phyloP scores from a whole-genome alignment of 1,140 invertebrate genomes.

The Ericerus pela region DNA sequence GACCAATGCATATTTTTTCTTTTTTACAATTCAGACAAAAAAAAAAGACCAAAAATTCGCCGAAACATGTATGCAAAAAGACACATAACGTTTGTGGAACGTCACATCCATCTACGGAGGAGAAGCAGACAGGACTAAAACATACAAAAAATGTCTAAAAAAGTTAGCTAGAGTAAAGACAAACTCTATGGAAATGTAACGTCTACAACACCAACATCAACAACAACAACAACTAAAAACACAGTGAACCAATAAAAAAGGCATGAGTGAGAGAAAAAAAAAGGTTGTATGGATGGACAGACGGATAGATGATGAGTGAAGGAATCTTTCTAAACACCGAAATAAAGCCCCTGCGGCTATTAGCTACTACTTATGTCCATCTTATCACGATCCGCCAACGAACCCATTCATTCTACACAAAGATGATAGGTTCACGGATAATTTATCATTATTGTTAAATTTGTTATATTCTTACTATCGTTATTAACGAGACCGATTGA shows the following conservation, averaged over 20 bases:
- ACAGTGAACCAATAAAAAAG: conserved; percentile 11
- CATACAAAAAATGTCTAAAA: no score
- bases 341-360: neutral
- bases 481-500: neutral
- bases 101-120: no score
- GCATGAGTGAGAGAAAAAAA: conserved; percentile 17
- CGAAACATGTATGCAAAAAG: neutral
- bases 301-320: conserved; percentile 10
- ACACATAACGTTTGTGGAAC: no score
- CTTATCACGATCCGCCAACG: conserved; percentile 8
- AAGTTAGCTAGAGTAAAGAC: no score
- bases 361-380: neutral
- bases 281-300: conserved; percentile 16
- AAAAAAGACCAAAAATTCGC: no score
- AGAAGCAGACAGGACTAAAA: no score
- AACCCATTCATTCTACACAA: conserved; percentile 6
- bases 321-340: neutral
- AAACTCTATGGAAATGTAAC: no score
- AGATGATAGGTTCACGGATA: conserved; percentile 6
- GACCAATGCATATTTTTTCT: neutral
- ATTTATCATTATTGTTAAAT: conserved; percentile 9
- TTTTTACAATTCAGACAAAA: no score
- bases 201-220: neutral
- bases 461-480: no score
- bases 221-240: neutral